Evolutionary conservation across 2,888 invertebrate genomes (phyloP).

Genomic region (Cephus runcator): DNA sequence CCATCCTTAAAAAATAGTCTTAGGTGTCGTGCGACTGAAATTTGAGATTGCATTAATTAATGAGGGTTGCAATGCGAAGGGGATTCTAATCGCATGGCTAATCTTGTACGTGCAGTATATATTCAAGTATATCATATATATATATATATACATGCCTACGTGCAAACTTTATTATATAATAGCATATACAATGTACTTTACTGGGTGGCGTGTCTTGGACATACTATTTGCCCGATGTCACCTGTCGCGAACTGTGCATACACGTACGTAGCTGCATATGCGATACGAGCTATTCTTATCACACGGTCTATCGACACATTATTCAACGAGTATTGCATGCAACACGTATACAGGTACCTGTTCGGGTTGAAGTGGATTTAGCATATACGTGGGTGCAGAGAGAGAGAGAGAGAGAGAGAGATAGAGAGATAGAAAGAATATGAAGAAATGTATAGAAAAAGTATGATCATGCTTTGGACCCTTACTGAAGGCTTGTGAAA

Average conservation of each 20-base stretch:
- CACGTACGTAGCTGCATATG: not conserved
- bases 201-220: not conserved
- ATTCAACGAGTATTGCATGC: conserved; percentile 26
- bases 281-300: conserved; percentile 28
- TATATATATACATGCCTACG: not conserved
- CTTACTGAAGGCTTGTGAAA: not conserved
- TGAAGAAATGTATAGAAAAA: not conserved
- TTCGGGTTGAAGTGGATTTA: not conserved
- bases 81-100: not conserved
- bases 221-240: not conserved
- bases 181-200: not conserved
- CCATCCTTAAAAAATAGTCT: not conserved
- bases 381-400: not conserved
- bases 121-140: no score
- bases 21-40: not conserved
- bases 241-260: not conserved
- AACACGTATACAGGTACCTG: not conserved
- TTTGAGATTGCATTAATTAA: not conserved
- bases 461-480: not conserved
- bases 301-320: conserved; percentile 37
- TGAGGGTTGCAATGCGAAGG: not conserved
- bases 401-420: no score
- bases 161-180: not conserved
- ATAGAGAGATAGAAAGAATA: no score
- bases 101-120: not conserved